These are phyloP conservation scores for Myxocyprinus asiaticus DNA, from an alignment of 2,113 vertebrate genomes.

Conservation along the genomic window DNA sequence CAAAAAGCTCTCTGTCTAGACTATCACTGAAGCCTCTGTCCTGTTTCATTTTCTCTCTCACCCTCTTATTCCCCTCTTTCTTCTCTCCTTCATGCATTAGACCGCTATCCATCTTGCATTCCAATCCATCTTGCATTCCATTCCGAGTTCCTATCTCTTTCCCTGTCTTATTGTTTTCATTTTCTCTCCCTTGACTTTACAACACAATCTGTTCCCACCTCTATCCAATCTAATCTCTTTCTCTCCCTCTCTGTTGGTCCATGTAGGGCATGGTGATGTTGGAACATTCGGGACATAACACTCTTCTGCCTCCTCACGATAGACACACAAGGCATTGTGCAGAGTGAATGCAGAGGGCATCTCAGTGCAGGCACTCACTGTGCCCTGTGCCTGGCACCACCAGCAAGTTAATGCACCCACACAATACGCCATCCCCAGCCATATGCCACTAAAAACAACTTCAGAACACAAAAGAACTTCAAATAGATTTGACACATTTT, in stretches of 20 bases:
- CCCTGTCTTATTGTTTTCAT: not conserved
- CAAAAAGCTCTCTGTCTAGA: slow-evolving; percentile 54
- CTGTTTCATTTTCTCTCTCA: not conserved
- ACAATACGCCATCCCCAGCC: slow-evolving; percentile 27
- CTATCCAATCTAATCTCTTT: not conserved
- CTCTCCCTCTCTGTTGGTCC: not conserved
- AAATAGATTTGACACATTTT: slow-evolving; percentile 7
- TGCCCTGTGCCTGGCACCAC: slow-evolving; percentile 48
- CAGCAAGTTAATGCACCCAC: slow-evolving; percentile 31
- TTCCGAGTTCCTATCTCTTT: slow-evolving; percentile 10
- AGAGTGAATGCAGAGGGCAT: slow-evolving; percentile 38
- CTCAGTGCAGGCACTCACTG: slow-evolving; percentile 34
- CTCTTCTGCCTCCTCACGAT: slow-evolving; percentile 11
- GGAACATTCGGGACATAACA: slow-evolving; percentile 37
- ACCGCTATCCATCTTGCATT: not conserved
- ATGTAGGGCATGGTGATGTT: slow-evolving; percentile 25
- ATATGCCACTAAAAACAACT: slow-evolving; percentile 51
- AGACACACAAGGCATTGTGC: slow-evolving; percentile 45
- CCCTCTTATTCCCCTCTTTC: not conserved
- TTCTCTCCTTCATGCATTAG: slow-evolving; percentile 9
- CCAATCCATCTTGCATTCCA: slow-evolving; percentile 4
- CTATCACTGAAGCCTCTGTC: slow-evolving; percentile 42
- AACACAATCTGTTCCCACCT: not conserved
- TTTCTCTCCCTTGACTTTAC: slow-evolving; percentile 1
- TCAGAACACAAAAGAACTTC: not conserved